Percentiles rank a stretch among this genome's conserved stretches.
phyloP scores from a whole-genome alignment of 2,113 vertebrate species.

The Mesitornis unicolor region DNA sequence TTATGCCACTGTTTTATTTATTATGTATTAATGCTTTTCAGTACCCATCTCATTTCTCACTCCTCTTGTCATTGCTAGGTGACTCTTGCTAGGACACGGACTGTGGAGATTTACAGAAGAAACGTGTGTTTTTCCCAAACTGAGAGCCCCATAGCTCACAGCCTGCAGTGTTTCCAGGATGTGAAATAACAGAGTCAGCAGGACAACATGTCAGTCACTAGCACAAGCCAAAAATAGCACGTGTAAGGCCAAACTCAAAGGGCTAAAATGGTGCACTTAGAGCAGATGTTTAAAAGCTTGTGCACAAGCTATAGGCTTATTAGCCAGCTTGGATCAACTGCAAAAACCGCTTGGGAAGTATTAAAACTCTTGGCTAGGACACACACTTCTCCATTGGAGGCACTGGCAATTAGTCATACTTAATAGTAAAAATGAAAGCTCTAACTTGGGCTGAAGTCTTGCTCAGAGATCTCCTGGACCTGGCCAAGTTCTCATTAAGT shows the following conservation, averaged over 20 bases:
- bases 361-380: conserved; percentile 6
- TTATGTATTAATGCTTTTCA: background rate
- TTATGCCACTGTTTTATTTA: background rate
- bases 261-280: background rate
- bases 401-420: background rate
- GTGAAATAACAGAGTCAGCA: conserved; percentile 56
- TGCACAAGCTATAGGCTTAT: background rate
- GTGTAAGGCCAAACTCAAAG: background rate
- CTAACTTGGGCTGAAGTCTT: background rate
- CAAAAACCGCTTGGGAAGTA: conserved; percentile 16
- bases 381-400: background rate
- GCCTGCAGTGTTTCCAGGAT: conserved; percentile 7
- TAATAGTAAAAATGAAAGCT: background rate
- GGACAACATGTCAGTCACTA: conserved; percentile 50
- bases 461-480: background rate
- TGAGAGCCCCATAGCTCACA: conserved; percentile 17
- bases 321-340: background rate
- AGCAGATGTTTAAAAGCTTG: conserved; percentile 54
- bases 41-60: background rate
- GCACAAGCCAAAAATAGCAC: conserved; percentile 49
- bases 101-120: background rate
- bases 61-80: background rate
- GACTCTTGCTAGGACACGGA: background rate
- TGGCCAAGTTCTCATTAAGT: background rate
- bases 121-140: background rate